Evolutionary conservation across 1,140 invertebrate genomes (phyloP), one percentile per base, ranked within the genome.

Genomic region (Pissodes strobi): DNA sequence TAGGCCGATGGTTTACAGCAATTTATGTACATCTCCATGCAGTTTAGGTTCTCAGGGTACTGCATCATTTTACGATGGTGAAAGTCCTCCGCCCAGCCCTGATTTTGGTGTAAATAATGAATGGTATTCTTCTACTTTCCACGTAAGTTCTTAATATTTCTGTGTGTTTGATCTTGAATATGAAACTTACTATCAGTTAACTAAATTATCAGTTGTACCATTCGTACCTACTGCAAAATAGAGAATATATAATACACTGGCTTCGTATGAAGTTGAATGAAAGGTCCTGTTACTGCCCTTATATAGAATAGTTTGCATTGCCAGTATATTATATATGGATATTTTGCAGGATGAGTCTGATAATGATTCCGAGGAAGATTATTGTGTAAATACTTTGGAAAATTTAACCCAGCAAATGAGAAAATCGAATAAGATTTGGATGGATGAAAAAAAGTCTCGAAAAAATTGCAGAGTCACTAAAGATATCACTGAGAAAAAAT

Each of bases 41-140:
- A 72, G 69, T 66, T 64, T 70, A 21, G 67, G 67, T n/a, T 72
- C 71, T 3, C 66, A 69, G 48, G 71, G 71, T 19, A 66, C 65
- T 5, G 61, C 63, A 19, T 69, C 71, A 15, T 60, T 57, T 19
- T 66, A 67, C 27, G 68, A 65, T 13, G 45, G 12, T 2, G 52
- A 64, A 19, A 66, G 64, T 48, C 68, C 68, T 12, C 53, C 59
- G 0, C 46, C 51, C 34, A 69, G 68, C 49, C 68, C 65, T 8
- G 46, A 57, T 52, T 39, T 49, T 18, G 27, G 34, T 18, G 10
- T 53, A 19, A 49, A 45, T 22, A 55, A 43, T 45, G 64, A 69
- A 17, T 69, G 68, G 68, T 69, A 64, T 27, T 64, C 68, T 6
- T 19, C 48, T 3, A 64, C 60, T 22, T 69, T 67, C 52, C 30